These are phyloP conservation scores for Sarcophaga bullata DNA, from an alignment of 1,140 invertebrate genomes.

Conservation along the genomic window DNA sequence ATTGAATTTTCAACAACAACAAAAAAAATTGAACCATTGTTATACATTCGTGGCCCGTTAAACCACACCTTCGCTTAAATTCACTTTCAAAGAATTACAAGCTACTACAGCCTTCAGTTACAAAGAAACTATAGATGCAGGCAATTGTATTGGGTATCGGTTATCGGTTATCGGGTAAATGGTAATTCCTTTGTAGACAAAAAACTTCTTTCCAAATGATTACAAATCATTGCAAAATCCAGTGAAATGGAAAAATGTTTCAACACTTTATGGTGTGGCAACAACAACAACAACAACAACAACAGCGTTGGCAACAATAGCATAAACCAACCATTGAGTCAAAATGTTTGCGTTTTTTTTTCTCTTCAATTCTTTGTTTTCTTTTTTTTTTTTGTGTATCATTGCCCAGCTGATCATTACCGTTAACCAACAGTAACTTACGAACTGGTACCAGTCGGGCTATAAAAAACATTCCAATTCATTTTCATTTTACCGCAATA, in stretches of 20 bases:
- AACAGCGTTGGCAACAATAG: background rate
- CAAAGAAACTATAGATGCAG: too few relatives aligned
- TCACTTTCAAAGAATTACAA: too few relatives aligned
- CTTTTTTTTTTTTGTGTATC: background rate
- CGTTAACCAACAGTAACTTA: background rate
- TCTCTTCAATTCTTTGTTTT: too few relatives aligned
- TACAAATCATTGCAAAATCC: background rate
- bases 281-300: too few relatives aligned
- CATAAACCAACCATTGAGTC: background rate
- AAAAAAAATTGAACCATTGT: too few relatives aligned
- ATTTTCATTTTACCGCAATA: slow-evolving; percentile 5
- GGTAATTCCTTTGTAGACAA: too few relatives aligned
- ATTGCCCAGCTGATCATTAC: background rate
- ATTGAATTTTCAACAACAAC: too few relatives aligned
- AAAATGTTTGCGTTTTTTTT: background rate
- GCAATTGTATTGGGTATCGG: too few relatives aligned
- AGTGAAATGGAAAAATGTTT: background rate
- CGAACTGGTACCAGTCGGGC: background rate
- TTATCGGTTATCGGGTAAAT: too few relatives aligned
- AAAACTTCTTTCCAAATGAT: background rate
- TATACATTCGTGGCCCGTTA: too few relatives aligned
- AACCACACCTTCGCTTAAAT: too few relatives aligned
- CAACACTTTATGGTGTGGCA: background rate
- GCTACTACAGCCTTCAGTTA: too few relatives aligned
- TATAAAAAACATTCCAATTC: background rate